Evolutionary conservation across 2,113 vertebrate genomes (phyloP).

Genomic region (Urocolius indicus): DNA sequence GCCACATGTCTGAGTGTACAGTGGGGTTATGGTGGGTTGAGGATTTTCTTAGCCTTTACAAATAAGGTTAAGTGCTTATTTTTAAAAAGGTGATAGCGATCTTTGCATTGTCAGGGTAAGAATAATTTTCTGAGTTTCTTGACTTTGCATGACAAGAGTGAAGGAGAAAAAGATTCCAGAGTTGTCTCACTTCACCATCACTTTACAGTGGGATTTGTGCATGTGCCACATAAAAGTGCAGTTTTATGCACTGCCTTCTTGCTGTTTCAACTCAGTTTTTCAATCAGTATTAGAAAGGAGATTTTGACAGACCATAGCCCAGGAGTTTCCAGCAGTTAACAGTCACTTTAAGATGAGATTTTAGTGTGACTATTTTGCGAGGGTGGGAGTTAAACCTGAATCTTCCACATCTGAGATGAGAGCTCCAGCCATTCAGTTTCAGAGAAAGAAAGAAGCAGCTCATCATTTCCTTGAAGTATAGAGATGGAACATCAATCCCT

Average conservation of each 20-base stretch:
- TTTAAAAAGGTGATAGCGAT: not conserved
- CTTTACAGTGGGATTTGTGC: not conserved
- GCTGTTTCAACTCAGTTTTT: not conserved
- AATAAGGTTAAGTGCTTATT: not conserved
- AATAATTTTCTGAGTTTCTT: not conserved
- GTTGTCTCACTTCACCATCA: fast-evolving
- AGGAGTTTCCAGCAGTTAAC: not conserved
- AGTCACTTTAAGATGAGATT: not conserved
- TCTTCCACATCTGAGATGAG: not conserved
- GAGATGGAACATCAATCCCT: not conserved
- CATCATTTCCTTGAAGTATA: not conserved
- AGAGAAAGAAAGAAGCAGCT: not conserved
- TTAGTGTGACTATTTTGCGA: not conserved
- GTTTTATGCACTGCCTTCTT: not conserved
- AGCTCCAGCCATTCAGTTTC: fast-evolving
- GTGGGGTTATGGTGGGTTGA: not conserved
- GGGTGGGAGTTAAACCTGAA: not conserved
- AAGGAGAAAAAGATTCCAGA: not conserved
- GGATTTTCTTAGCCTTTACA: not conserved
- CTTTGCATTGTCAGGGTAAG: not conserved
- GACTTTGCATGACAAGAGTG: not conserved
- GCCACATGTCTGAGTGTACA: fast-evolving
- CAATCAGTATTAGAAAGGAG: not conserved
- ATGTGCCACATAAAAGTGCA: not conserved
- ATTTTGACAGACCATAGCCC: not conserved